phyloP scores from a whole-genome alignment of 2,797 vertebrate genomes.

The Balearica regulorum region DNA sequence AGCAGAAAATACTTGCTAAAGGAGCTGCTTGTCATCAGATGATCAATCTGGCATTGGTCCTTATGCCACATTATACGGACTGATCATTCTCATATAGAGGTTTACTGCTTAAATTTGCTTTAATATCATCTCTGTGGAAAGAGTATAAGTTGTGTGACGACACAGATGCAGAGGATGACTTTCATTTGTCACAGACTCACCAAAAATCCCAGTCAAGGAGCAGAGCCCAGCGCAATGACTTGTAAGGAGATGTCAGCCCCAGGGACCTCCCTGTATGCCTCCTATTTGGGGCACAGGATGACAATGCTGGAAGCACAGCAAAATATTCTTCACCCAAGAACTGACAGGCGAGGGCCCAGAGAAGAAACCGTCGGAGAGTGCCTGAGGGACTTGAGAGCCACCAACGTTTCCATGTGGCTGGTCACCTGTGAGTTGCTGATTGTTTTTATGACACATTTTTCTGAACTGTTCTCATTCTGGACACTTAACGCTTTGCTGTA shows the following conservation, averaged over 20 bases:
- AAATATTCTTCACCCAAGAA: not conserved
- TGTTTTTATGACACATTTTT: not conserved
- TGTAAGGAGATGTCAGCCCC: not conserved
- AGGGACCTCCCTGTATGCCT: accelerated
- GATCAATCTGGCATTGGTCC: not conserved
- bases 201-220: not conserved
- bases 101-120: not conserved
- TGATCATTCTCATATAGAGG: not conserved
- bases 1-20: not conserved
- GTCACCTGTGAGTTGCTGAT: not conserved
- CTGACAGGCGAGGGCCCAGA: not conserved
- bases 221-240: not conserved
- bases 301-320: not conserved
- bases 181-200: not conserved
- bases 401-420: accelerated
- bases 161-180: not conserved
- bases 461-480: not conserved
- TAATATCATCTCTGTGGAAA: not conserved
- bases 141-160: not conserved
- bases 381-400: not conserved
- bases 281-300: not conserved
- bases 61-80: accelerated
- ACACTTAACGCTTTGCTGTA: not conserved
- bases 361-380: not conserved
- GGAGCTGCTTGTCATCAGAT: not conserved